A percentile compares a stretch with the other conserved stretches of the same genome.
These are phyloP conservation scores for Drosophila obscura DNA, from an alignment of 1,140 invertebrate genomes.

Conservation along the genomic window DNA sequence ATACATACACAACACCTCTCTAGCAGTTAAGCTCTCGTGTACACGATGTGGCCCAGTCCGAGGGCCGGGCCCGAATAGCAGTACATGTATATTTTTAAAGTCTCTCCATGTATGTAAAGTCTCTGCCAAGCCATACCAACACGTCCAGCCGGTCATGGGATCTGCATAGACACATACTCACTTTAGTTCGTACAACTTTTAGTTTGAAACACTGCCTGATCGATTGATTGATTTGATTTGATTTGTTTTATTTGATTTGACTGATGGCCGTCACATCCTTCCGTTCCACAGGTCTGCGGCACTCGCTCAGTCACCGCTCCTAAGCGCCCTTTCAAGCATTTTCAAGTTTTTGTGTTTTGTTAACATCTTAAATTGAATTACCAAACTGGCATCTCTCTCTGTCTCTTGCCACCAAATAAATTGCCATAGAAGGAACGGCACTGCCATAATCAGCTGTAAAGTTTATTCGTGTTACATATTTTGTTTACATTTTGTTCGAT, in stretches of 20 bases:
- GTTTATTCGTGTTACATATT: background rate
- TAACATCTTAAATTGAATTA: too few species aligned
- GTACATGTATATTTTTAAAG: constrained; percentile 65
- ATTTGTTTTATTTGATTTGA: background rate
- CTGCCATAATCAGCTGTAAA: constrained; percentile 37
- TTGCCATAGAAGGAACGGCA: constrained; percentile 14
- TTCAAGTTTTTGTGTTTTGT: constrained; percentile 1
- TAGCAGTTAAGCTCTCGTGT: constrained; percentile 32
- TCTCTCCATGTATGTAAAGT: constrained; percentile 27
- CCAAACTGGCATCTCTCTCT: too few species aligned
- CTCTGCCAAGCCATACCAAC: constrained; percentile 35
- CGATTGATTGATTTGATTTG: background rate
- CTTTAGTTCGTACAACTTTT: background rate
- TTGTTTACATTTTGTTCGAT: constrained; percentile 7
- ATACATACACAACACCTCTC: constrained; percentile 18
- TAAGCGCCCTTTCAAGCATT: background rate
- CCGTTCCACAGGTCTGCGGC: background rate
- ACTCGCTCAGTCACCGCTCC: background rate
- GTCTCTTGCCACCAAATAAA: too few species aligned
- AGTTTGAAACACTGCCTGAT: constrained; percentile 5
- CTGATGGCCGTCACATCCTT: constrained; percentile 3
- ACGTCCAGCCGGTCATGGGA: constrained; percentile 25
- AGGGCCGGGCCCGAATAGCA: constrained; percentile 36
- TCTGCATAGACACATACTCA: background rate
- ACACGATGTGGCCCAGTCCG: constrained; percentile 39